Evolutionary conservation across 2,113 vertebrate species (phyloP).

Genomic region (Chiloscyllium plagiosum): DNA sequence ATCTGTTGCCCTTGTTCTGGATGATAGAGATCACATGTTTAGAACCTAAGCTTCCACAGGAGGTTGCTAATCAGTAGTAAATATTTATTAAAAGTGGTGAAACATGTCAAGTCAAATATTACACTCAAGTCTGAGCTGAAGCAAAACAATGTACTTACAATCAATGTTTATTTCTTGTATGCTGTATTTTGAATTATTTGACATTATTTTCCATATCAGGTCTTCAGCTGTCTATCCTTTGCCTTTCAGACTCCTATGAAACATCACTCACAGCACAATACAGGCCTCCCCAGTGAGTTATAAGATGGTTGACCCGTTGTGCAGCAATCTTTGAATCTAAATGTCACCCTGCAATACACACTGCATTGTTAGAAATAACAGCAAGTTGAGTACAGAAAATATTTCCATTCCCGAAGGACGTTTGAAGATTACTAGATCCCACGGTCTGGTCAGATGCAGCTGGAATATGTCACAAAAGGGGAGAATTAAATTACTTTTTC

Average conservation of each 20-base stretch:
- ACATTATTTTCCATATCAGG: not conserved
- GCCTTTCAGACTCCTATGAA: not conserved
- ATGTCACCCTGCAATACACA: not conserved
- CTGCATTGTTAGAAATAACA: not conserved
- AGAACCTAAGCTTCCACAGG: not conserved
- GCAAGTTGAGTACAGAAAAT: not conserved
- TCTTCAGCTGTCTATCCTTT: not conserved
- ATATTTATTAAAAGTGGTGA: not conserved
- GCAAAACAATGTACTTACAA: not conserved
- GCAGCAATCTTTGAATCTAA: not conserved
- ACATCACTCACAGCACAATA: not conserved
- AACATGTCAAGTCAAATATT: not conserved
- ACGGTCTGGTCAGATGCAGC: not conserved
- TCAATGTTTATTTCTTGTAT: not conserved
- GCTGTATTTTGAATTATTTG: not conserved
- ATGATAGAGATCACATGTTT: too few species aligned
- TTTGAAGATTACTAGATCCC: slow-evolving; percentile 3
- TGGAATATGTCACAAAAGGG: not conserved
- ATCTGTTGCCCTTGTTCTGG: too few species aligned
- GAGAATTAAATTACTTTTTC: not conserved
- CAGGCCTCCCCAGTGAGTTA: too few species aligned
- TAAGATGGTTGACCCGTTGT: not conserved
- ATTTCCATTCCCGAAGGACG: not conserved
- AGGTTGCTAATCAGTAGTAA: not conserved
- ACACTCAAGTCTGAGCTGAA: too few species aligned